Conservation (phyloP, 2,888 invertebrate genomes). For the Hydroisotoma schaefferi region DNA sequence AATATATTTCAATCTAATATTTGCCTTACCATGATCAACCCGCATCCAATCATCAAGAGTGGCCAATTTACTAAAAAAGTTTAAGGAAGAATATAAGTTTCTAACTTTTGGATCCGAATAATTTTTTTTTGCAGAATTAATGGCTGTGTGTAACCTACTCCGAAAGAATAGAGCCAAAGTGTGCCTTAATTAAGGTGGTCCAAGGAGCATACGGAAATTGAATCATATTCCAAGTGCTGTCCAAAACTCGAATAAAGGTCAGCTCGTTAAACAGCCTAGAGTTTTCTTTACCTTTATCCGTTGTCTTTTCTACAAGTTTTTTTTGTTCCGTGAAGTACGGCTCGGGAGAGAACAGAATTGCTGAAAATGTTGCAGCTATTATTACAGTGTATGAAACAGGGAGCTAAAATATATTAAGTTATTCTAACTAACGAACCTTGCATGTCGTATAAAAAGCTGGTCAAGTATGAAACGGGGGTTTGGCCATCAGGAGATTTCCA, state of each 20-base stretch:
- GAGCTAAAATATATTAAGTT: neutral
- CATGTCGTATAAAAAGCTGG: conserved; percentile 89
- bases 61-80: conserved; percentile 1
- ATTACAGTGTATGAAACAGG: no score
- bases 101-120: neutral
- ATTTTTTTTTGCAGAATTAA: neutral
- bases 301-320: conserved; percentile 85
- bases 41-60: neutral
- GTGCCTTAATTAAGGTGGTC: conserved; percentile 29
- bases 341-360: conserved; percentile 85
- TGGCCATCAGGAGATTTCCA: conserved; percentile 83
- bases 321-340: conserved; percentile 97
- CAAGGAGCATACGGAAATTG: conserved; percentile 64
- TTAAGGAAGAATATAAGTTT: no score
- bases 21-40: no score
- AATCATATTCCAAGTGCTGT: conserved; percentile 78
- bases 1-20: no score
- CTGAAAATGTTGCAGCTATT: conserved; percentile 52
- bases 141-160: conserved; percentile 18
- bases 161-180: conserved; percentile 29
- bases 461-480: conserved; percentile 56
- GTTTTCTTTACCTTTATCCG: conserved; percentile 85
- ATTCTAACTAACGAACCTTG: conserved; percentile 58
- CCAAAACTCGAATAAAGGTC: conserved; percentile 85
- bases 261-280: conserved; percentile 96